Evolutionary conservation across 2,888 invertebrate species (phyloP).

Genomic region (Deroplatys truncata): DNA sequence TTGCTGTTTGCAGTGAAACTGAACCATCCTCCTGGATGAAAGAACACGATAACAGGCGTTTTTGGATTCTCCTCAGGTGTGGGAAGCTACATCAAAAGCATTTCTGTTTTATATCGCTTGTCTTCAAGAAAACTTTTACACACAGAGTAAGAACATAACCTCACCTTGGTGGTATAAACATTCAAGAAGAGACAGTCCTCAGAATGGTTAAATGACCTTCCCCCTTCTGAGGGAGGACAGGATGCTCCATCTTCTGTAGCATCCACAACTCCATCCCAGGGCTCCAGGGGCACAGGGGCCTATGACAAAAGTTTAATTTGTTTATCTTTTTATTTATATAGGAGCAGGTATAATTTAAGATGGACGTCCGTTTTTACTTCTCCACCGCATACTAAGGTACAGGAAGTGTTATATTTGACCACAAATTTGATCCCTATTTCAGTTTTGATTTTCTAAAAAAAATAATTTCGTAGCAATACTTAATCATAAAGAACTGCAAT

Average conservation of each 20-base stretch:
- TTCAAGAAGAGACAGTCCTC: slow-evolving; percentile 26
- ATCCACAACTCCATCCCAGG: slow-evolving; percentile 51
- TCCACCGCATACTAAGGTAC: too few relatives aligned
- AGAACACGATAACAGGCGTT: slow-evolving; percentile 60
- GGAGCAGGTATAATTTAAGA: too few relatives aligned
- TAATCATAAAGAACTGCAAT: too few relatives aligned
- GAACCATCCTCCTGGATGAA: slow-evolving; percentile 68
- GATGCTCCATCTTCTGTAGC: slow-evolving; percentile 56
- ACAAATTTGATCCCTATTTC: too few relatives aligned
- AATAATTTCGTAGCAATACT: too few relatives aligned
- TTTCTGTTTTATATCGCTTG: background rate
- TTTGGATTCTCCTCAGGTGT: slow-evolving; percentile 1
- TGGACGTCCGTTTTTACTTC: too few relatives aligned
- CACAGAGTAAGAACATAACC: background rate
- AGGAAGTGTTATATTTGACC: too few relatives aligned
- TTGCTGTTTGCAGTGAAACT: slow-evolving; percentile 55
- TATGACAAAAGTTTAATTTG: slow-evolving; percentile 32
- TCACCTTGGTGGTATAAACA: slow-evolving; percentile 22
- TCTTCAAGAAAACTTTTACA: too few relatives aligned
- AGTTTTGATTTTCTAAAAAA: too few relatives aligned
- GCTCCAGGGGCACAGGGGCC: slow-evolving; percentile 50
- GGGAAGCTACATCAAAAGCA: slow-evolving; percentile 4
- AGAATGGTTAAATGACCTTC: background rate
- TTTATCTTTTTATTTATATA: too few relatives aligned
- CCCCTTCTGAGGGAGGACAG: slow-evolving; percentile 48